Evolutionary conservation across 2,888 invertebrate genomes (phyloP), one percentile per base, ranked within the genome.

Genomic region (Tyria jacobaeae): DNA sequence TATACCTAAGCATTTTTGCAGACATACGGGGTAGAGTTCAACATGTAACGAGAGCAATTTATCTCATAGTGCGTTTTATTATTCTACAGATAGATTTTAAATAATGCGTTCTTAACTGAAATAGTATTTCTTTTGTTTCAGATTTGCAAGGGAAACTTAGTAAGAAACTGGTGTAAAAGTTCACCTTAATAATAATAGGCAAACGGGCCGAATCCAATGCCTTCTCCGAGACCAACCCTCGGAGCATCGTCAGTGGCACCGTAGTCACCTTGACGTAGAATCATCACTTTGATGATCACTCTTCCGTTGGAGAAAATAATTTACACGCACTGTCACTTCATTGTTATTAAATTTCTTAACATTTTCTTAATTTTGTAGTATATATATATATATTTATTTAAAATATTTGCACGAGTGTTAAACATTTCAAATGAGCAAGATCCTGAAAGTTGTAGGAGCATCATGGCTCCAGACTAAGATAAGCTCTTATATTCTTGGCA

Each of bases 371-470:
- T 94, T 75, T 93, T 90, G 92, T 94, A 94, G 88, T 84, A 60
- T 78, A 75, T 80, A 75, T 78, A 70, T 73, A 75, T 76, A 52
- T 73, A 73, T 82, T 66, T 73, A n/a, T n/a, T n/a, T n/a, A n/a
- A 59, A 62, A 61, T 67, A 12, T 59, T 60, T 62, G 57, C 60
- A 66, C 64, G 63, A 70, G 53, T 71, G 60, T 67, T 64, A 62
- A 70, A 65, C 10, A 66, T 66, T 64, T 56, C 87, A 81, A 83
- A 93, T 92, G 93, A 89, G 83, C 79, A 95, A 95, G 86, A 96
- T 96, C 94, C 90, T 97, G 87, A 97, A 97, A 94, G 96, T 97
- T 69, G 96, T 97, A 65, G 97, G 97, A 78, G 96, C 97, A 84
- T 96, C 96, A 60, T 96, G 96, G 96, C 94, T 96, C 78, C 96